Evolutionary conservation across 2,888 invertebrate genomes (phyloP), one percentile per base, ranked within the genome.

Genomic region (Troilus luridus): DNA sequence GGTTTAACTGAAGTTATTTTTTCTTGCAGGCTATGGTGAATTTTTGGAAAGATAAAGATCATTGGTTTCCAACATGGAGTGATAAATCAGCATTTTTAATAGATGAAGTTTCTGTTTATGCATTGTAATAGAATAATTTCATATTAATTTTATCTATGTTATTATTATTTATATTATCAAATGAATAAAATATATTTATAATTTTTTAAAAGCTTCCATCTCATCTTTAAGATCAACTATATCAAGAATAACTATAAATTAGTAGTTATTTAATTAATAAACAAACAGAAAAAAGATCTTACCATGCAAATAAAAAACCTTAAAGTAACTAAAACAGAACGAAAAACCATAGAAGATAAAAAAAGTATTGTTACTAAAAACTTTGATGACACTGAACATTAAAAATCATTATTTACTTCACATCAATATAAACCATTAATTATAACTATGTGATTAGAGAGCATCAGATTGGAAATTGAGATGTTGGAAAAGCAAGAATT

Each of bases 51-150:
- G 93, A 94, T 2, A 93, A 94, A 24, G 92, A 93, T 64, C 92
- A 93, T 0, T 95, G 95, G 95, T 93, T 93, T 60, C 93, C 93
- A 0, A 95, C 95, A 0, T 95, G 95, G 95, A 93, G 93, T 81
- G 94, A 94, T 7, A 67, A 90, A 56, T 94, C 95, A 0, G 94
- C 94, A 9, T 93, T 97, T 92, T 94, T 95, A 92, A 94, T 97
- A 0, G 96, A 96, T 93, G 96, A 95, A 91, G 94, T 97, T 8
- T 95, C 94, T 93, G 95, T 96, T 0, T 96, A 95, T 93, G 95
- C 94, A 58, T 91, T 93, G 17, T 93, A 72, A 90, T 77, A 19
- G 27, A 19, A 77, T 77, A 41, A 12, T 77, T 77, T 77, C 41
- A 2, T 77, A 41, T 17, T 72, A 24, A 17, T 27, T 41, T 72